Base-by-base conservation (phyloP, 2,113 vertebrate species). In the Crotalus viridis region DNA sequence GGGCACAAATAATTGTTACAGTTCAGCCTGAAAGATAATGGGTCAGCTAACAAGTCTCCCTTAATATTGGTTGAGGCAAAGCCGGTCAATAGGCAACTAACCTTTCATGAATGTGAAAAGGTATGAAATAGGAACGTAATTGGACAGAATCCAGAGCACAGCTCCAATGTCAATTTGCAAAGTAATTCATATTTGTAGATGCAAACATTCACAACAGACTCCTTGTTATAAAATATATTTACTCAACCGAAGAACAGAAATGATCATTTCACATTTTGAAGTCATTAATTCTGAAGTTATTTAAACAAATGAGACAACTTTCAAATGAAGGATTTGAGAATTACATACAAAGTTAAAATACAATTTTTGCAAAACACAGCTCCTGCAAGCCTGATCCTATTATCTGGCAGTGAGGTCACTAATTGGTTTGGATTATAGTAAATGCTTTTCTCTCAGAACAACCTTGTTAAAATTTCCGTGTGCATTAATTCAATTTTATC, bases 241-340 rank as follows among this genome's bases (percentile, higher is more conserved):
- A 91, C 86, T 86, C 24, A 91, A 46, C 74, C 22, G 10, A 15
- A 91, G 74, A 91, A 86, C 33, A 86, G 51, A 43, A 91, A 85
- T 57, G 22, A 85, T 74, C 90, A 56, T 85, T 74, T 85, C 22
- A 10, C 52, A 17, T 56, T 39, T 19, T 85, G 74, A 56, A 91
- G 74, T 54, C 39, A 19, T 86, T 57, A 57, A 86, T 85, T 46
- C 74, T 86, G 81, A 8, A 57, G 39, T 57, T 91, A 46, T 57
- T 55, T 91, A 91, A 85, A 91, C 69, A 85, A 91, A 91, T 51
- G 57, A 51, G 56, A 87, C 85, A 52, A 92, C 46, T 24, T 33
- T 88, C 46, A 59, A 92, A 87, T 64, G 43, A 28, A 88, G 21
- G 21, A 26, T 64, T 39, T 64, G 24, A 92, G 57, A 51, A 59